Percentiles rank a stretch among this genome's conserved stretches.
phyloP scores from a whole-genome alignment of 1,140 invertebrate genomes.

The Meloidogyne chitwoodi region DNA sequence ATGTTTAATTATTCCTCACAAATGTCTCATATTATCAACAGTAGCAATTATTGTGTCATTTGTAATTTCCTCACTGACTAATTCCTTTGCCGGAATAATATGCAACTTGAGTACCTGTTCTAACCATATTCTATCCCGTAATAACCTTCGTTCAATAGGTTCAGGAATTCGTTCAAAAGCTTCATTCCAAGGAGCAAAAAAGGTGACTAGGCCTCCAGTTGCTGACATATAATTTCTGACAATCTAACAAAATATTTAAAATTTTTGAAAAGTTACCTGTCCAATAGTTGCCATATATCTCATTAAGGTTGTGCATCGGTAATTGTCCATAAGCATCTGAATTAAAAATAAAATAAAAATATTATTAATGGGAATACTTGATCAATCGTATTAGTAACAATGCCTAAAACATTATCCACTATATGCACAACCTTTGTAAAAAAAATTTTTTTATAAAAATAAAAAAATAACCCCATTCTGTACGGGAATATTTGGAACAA shows the following conservation, averaged over 20 bases:
- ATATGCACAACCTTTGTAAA: slow-evolving; percentile 54
- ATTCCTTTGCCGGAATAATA: slow-evolving; percentile 58
- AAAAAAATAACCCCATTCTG: slow-evolving; percentile 51
- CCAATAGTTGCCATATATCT: slow-evolving; percentile 60
- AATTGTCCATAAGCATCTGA: slow-evolving; percentile 57
- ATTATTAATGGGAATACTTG: slow-evolving; percentile 20
- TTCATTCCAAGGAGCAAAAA: slow-evolving; percentile 59
- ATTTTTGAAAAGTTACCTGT: slow-evolving; percentile 9
- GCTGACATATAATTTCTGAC: slow-evolving; percentile 57
- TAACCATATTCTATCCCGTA: slow-evolving; percentile 58
- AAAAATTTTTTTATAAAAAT: neutral
- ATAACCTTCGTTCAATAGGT: slow-evolving; percentile 51
- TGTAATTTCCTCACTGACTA: slow-evolving; percentile 59
- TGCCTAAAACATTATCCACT: slow-evolving; percentile 58
- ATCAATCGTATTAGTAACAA: slow-evolving; percentile 58
- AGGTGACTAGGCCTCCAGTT: slow-evolving; percentile 58
- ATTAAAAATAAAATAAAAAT: neutral
- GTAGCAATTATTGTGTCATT: slow-evolving; percentile 59
- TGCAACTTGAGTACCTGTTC: slow-evolving; percentile 59
- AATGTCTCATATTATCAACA: slow-evolving; percentile 58
- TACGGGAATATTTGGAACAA: slow-evolving; percentile 60
- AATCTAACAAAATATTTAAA: slow-evolving; percentile 11
- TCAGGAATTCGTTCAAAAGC: slow-evolving; percentile 60
- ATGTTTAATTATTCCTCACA: slow-evolving; percentile 18
- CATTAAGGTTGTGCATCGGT: slow-evolving; percentile 58